Evolutionary conservation across 1,140 invertebrate genomes (phyloP).

Genomic region (Dendroctonus ponderosae): DNA sequence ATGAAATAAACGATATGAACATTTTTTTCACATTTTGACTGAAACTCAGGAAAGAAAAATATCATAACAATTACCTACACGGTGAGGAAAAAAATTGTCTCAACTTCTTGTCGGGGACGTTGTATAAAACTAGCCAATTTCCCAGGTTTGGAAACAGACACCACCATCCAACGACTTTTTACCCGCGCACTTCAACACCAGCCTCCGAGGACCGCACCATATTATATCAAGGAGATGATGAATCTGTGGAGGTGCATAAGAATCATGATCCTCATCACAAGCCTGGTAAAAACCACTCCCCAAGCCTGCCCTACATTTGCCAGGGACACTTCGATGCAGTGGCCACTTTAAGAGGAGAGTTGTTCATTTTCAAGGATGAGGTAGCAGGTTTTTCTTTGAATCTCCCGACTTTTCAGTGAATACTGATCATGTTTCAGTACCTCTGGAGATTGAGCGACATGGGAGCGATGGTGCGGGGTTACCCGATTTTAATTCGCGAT

Average conservation of each 20-base stretch:
- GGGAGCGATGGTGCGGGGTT: conserved; percentile 57
- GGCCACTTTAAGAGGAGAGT: conserved; percentile 63
- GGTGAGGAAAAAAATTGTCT: no score
- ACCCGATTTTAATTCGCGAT: conserved; percentile 59
- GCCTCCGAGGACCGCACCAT: background rate
- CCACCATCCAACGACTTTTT: no score
- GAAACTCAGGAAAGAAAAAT: no score
- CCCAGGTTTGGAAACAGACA: no score
- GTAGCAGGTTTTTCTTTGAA: conserved; percentile 49
- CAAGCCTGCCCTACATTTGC: conserved; percentile 58
- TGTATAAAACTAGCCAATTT: no score
- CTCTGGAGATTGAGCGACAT: conserved; percentile 61
- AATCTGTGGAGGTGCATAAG: conserved; percentile 53
- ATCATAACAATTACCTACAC: no score
- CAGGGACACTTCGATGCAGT: conserved; percentile 67
- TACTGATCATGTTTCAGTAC: conserved; percentile 50
- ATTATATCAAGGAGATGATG: conserved; percentile 52
- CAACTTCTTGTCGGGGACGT: no score
- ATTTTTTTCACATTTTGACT: no score
- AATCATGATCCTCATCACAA: conserved; percentile 45
- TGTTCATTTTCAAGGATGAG: conserved; percentile 74
- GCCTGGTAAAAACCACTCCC: conserved; percentile 41
- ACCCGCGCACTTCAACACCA: no score
- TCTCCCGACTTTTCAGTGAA: background rate
- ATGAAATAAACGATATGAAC: no score